Percentiles rank a stretch among this genome's conserved stretches.
Conservation (phyloP, 2,888 invertebrate species). For the Megastigmus dorsalis region DNA sequence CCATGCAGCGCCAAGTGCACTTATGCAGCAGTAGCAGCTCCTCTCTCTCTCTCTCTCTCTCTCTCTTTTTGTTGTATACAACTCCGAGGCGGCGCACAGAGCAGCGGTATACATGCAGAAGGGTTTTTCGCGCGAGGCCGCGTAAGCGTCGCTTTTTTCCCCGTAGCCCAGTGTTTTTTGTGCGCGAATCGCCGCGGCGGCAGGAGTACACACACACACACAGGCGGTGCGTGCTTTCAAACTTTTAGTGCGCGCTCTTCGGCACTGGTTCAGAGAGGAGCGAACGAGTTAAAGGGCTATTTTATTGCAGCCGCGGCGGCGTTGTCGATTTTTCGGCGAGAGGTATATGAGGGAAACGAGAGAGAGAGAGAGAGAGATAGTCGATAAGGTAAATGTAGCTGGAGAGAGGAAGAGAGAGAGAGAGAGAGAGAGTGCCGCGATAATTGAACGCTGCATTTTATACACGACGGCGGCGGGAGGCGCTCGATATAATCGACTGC, state of each 20-base stretch:
- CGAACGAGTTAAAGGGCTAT: constrained; percentile 39
- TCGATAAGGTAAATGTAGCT: constrained; percentile 17
- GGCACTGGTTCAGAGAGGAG: too few relatives aligned
- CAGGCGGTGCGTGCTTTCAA: constrained; percentile 28
- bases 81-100: not conserved
- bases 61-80: constrained; percentile 4
- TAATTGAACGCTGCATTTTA: constrained; percentile 23
- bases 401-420: not conserved
- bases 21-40: too few relatives aligned
- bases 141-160: too few relatives aligned
- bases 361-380: not conserved
- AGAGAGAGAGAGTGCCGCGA: not conserved
- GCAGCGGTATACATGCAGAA: not conserved
- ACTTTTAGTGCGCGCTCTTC: constrained; percentile 19
- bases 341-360: too few relatives aligned
- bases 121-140: constrained; percentile 8
- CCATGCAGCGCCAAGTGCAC: constrained; percentile 32
- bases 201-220: too few relatives aligned
- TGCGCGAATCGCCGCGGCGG: too few relatives aligned
- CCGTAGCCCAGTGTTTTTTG: too few relatives aligned
- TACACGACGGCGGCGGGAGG: too few relatives aligned
- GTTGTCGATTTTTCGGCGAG: too few relatives aligned
- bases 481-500: constrained; percentile 11
- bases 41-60: not conserved
- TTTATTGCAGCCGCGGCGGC: constrained; percentile 17